A percentile compares a stretch with the other conserved stretches of the same genome.
phyloP scores from a whole-genome alignment of 2,113 vertebrate genomes.

The Sinocyclocheilus anophthalmus region DNA sequence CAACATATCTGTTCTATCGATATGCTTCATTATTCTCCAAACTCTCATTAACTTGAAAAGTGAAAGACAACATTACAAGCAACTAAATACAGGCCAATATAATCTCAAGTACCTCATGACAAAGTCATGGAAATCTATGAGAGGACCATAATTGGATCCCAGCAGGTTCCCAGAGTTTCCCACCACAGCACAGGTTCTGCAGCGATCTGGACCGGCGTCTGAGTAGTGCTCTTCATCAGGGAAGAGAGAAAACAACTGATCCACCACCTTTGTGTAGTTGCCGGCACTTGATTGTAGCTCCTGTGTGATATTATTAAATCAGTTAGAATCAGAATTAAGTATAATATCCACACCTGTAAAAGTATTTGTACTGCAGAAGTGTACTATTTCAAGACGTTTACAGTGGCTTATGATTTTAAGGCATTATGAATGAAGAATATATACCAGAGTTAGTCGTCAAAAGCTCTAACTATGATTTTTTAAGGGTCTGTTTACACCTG shows the following conservation, averaged over 20 bases:
- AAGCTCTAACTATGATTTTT: not conserved
- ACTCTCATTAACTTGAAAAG: too few relatives aligned
- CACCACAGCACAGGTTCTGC: too few relatives aligned
- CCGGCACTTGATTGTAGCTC: slow-evolving; percentile 77
- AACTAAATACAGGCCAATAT: too few relatives aligned
- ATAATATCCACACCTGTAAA: not conserved
- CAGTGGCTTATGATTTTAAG: not conserved
- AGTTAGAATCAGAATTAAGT: not conserved
- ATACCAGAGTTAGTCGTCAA: not conserved
- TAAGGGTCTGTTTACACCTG: not conserved
- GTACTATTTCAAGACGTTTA: not conserved
- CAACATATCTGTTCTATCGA: not conserved
- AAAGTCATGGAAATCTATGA: slow-evolving; percentile 85
- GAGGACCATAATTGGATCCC: slow-evolving; percentile 79
- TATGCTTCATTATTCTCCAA: not conserved
- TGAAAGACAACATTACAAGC: too few relatives aligned
- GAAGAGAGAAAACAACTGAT: too few relatives aligned
- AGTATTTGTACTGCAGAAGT: too few relatives aligned
- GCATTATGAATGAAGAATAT: too few relatives aligned
- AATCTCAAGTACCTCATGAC: slow-evolving; percentile 77
- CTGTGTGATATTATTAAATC: slow-evolving; percentile 51
- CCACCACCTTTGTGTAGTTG: slow-evolving; percentile 45
- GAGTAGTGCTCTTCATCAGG: too few relatives aligned
- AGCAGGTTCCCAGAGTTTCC: slow-evolving; percentile 37
- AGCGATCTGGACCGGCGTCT: too few relatives aligned